phyloP scores from a whole-genome alignment of 2,797 vertebrate genomes.

The Mus caroli region DNA sequence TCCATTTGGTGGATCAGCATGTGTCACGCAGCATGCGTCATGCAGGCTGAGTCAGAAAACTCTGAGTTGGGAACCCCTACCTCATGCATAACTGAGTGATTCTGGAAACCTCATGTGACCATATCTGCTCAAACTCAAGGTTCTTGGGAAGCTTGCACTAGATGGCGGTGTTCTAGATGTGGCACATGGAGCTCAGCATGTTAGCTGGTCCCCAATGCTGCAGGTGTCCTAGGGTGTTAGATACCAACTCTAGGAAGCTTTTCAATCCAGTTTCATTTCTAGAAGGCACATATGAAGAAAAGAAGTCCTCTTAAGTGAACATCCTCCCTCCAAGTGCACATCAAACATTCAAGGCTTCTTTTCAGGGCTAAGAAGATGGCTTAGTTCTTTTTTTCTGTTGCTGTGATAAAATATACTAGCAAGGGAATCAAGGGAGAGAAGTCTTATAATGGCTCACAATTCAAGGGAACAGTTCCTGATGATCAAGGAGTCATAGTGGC shows the following conservation, averaged over 20 bases:
- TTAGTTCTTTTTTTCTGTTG: background rate
- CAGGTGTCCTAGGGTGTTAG: background rate
- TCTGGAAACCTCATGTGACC: background rate
- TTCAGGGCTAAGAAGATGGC: background rate
- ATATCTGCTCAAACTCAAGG: background rate
- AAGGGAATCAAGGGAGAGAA: background rate
- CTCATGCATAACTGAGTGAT: background rate
- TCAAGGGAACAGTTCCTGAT: background rate
- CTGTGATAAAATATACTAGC: background rate
- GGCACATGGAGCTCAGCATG: background rate
- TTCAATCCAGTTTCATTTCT: background rate
- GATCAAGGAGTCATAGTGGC: background rate
- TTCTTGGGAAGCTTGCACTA: background rate
- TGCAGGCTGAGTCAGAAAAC: background rate
- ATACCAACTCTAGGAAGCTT: background rate
- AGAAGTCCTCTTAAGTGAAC: background rate
- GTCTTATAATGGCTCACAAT: background rate
- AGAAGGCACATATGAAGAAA: conserved; percentile 33
- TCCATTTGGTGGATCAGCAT: background rate
- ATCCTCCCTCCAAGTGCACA: background rate
- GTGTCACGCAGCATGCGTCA: background rate
- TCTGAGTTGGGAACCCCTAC: background rate
- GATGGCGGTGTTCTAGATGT: background rate
- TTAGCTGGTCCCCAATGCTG: background rate
- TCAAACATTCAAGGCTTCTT: background rate